Percentiles rank a stretch among this genome's conserved stretches.
These are phyloP conservation scores for Daphoenositta chrysoptera DNA, from an alignment of 2,113 vertebrate species.

Conservation along the genomic window DNA sequence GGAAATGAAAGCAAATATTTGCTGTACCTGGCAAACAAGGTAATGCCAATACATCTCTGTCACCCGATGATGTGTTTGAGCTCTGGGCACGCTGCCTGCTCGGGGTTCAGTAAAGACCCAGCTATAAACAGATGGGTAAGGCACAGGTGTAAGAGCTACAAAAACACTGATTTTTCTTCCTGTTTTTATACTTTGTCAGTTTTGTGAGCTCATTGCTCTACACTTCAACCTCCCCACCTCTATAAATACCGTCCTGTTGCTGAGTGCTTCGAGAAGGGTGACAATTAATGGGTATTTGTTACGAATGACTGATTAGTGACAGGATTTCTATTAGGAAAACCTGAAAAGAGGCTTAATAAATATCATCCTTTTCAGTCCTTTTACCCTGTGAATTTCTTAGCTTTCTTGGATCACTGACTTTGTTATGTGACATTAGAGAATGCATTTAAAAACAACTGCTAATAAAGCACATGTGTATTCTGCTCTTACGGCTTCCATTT, in stretches of 20 bases:
- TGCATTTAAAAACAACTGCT: not conserved
- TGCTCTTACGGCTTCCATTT: not conserved
- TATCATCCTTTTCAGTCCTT: not conserved
- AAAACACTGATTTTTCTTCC: not conserved
- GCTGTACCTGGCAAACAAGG: not conserved
- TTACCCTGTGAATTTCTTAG: not conserved
- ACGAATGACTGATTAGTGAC: not conserved
- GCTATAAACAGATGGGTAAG: not conserved
- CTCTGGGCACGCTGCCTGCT: not conserved
- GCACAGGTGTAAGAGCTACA: not conserved
- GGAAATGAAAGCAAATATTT: constrained; percentile 19
- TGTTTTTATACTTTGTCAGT: not conserved
- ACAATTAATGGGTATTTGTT: constrained; percentile 39
- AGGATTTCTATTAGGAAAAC: not conserved
- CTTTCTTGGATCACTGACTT: constrained; percentile 16
- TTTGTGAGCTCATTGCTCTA: not conserved
- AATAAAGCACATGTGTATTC: not conserved
- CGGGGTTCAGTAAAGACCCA: not conserved
- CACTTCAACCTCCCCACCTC: not conserved
- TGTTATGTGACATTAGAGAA: constrained; percentile 15
- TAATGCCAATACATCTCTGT: not conserved
- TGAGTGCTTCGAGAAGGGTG: not conserved
- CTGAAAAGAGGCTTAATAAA: constrained; percentile 20
- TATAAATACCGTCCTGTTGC: not conserved
- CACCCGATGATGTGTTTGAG: not conserved